Percentiles rank a stretch among this genome's conserved stretches.
Evolutionary conservation across 2,113 vertebrate species (phyloP).

Genomic region (Myrmecobius fasciatus): DNA sequence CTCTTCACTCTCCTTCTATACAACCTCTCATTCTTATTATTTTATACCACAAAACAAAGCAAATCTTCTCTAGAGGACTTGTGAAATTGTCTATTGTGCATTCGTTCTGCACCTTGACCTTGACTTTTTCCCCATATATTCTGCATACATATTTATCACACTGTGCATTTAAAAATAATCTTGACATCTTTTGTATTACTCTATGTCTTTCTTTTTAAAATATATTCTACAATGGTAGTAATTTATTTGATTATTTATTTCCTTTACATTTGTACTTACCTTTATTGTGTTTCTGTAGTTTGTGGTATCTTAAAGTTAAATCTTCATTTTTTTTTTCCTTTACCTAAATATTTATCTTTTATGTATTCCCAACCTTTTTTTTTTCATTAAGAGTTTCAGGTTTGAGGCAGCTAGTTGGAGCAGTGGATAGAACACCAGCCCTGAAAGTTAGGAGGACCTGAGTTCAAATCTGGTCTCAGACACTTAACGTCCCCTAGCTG

Average conservation of each 20-base stretch:
- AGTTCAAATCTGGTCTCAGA: too few relatives aligned
- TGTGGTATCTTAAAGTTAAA: neutral
- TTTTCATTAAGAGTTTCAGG: neutral
- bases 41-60: neutral
- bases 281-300: neutral
- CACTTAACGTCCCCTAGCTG: too few relatives aligned
- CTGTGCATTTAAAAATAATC: neutral
- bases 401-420: too few relatives aligned
- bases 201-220: neutral
- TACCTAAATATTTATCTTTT: neutral
- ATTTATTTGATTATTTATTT: neutral
- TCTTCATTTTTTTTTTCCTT: neutral
- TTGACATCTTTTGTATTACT: neutral
- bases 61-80: neutral
- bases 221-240: neutral
- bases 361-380: neutral
- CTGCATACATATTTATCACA: neutral
- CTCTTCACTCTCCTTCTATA: neutral
- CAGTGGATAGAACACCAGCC: too few relatives aligned
- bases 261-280: neutral
- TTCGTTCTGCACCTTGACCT: neutral
- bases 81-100: neutral
- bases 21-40: neutral
- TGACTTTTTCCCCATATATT: neutral
- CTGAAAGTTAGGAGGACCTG: too few relatives aligned